Evolutionary conservation across 1,140 invertebrate genomes (phyloP).

Genomic region (Hyles vespertilio): DNA sequence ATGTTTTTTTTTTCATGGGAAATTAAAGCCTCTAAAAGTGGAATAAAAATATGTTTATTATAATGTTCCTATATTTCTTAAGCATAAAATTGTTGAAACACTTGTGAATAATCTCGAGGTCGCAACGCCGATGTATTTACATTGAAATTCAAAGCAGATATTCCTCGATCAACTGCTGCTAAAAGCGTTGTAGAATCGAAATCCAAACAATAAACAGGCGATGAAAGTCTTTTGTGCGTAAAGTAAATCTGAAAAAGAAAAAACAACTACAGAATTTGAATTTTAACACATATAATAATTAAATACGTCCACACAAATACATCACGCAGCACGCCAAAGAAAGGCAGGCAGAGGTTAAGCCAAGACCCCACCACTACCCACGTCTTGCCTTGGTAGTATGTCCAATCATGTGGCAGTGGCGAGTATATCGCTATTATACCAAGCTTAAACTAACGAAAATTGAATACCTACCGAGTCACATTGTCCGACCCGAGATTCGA

Average conservation of each 20-base stretch:
- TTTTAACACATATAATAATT: not conserved
- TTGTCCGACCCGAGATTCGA: no score
- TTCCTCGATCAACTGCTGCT: constrained; percentile 48
- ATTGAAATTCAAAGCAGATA: constrained; percentile 47
- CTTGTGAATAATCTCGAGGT: constrained; percentile 45
- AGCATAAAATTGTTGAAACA: constrained; percentile 25
- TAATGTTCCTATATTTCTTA: not conserved
- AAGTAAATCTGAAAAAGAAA: constrained; percentile 55
- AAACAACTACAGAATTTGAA: not conserved
- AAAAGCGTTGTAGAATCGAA: constrained; percentile 53
- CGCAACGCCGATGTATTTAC: constrained; percentile 22
- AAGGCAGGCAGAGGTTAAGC: no score
- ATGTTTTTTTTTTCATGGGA: no score
- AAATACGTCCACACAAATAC: not conserved
- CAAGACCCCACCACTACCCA: no score
- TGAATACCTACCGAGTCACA: no score
- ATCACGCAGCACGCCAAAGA: no score
- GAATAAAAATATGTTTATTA: not conserved
- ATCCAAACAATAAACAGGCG: constrained; percentile 60
- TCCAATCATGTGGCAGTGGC: no score
- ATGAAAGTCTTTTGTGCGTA: constrained; percentile 43
- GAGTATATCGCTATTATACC: no score
- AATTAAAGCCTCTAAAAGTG: no score
- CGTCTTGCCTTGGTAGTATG: no score
- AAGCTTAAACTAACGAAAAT: no score